Evolutionary conservation across 2,888 invertebrate genomes (phyloP).

Genomic region (Sarcophaga subvicina): DNA sequence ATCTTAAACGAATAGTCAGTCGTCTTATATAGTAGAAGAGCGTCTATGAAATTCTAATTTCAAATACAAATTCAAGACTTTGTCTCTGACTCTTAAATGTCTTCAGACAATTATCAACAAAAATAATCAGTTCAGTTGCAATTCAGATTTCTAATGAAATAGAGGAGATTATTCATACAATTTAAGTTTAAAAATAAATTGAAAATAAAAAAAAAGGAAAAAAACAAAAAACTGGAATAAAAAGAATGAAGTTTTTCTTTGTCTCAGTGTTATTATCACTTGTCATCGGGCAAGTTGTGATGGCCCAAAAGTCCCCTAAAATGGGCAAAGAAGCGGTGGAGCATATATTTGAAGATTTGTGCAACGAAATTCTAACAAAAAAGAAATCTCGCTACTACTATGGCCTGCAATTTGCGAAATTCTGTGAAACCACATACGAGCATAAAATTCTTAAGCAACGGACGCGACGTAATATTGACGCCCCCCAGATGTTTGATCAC

Average conservation of each 20-base stretch:
- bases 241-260: conserved; percentile 40
- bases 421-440: conserved; percentile 48
- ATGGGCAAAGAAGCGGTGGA: conserved; percentile 48
- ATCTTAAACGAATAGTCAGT: neutral
- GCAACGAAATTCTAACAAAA: conserved; percentile 50
- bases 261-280: conserved; percentile 20
- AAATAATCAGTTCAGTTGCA: conserved; percentile 49
- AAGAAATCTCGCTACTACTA: conserved; percentile 47
- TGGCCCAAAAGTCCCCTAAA: conserved; percentile 34
- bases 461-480: neutral
- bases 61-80: no score
- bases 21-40: no score
- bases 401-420: conserved; percentile 45
- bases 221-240: neutral
- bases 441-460: conserved; percentile 38
- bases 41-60: neutral
- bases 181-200: neutral
- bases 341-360: conserved; percentile 44
- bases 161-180: conserved; percentile 26
- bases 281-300: neutral
- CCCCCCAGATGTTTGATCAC: neutral
- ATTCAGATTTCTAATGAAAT: conserved; percentile 44
- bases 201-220: neutral
- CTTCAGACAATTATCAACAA: conserved; percentile 38
- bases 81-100: neutral